Evolutionary conservation across 1,140 invertebrate species (phyloP).

Genomic region (Paralvinella palmiformis): DNA sequence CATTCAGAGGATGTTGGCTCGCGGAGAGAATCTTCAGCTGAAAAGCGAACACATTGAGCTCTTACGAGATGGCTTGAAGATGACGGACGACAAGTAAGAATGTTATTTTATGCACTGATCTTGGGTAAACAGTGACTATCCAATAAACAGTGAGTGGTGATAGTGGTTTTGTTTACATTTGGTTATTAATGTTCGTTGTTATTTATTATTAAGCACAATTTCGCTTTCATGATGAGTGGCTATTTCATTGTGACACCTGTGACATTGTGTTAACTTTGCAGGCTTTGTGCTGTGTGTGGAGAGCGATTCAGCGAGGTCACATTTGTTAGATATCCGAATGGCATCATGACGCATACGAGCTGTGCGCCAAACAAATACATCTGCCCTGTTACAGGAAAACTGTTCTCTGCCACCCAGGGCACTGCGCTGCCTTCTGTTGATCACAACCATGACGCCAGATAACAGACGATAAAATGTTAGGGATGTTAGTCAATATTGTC

Average conservation of each 20-base stretch:
- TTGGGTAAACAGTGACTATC: too few relatives aligned
- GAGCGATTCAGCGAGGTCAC: constrained; percentile 47
- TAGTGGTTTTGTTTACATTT: neutral
- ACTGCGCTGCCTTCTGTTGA: too few relatives aligned
- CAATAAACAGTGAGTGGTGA: neutral
- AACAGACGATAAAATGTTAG: too few relatives aligned
- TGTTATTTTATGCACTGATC: too few relatives aligned
- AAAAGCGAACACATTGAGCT: constrained; percentile 32
- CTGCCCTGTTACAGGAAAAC: constrained; percentile 45
- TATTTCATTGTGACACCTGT: neutral
- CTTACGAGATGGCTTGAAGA: neutral
- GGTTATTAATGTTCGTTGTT: neutral
- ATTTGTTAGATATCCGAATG: constrained; percentile 53
- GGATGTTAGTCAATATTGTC: too few relatives aligned
- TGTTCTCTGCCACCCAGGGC: constrained; percentile 36
- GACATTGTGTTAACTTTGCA: constrained; percentile 31
- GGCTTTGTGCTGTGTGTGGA: constrained; percentile 52
- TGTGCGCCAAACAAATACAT: constrained; percentile 51
- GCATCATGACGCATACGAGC: constrained; percentile 50
- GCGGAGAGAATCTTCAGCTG: constrained; percentile 50
- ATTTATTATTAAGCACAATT: neutral
- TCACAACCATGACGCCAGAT: too few relatives aligned
- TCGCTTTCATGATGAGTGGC: neutral
- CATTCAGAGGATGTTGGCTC: constrained; percentile 49
- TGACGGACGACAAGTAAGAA: constrained; percentile 3